Percentiles rank a stretch among this genome's conserved stretches.
phyloP scores from a whole-genome alignment of 2,888 invertebrate species.

The Polylopha cassiicola region DNA sequence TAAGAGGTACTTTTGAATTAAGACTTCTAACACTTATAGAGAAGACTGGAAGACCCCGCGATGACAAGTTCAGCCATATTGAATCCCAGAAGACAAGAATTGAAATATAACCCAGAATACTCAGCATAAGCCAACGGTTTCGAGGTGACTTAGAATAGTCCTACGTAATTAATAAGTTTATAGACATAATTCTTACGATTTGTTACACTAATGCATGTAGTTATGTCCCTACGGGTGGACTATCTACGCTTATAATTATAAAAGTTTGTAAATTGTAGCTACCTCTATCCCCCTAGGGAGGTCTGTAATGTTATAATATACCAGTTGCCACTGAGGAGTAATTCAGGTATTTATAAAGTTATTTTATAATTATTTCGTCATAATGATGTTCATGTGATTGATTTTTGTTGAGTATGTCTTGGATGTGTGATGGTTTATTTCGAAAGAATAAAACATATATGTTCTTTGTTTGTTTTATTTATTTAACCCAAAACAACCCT shows the following conservation, averaged over 20 bases:
- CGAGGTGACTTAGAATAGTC: conserved; percentile 71
- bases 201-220: conserved; percentile 56
- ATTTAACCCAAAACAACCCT: too few relatives aligned
- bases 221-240: conserved; percentile 42
- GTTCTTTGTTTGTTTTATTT: conserved; percentile 29
- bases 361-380: conserved; percentile 47
- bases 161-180: conserved; percentile 43
- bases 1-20: conserved; percentile 72
- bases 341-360: conserved; percentile 73
- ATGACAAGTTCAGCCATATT: conserved; percentile 22
- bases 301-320: conserved; percentile 58
- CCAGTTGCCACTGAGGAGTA: conserved; percentile 68
- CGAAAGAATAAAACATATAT: conserved; percentile 43
- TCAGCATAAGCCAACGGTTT: conserved; percentile 38
- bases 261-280: conserved; percentile 60
- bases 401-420: conserved; percentile 46
- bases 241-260: conserved; percentile 47
- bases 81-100: conserved; percentile 36
- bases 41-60: conserved; percentile 1
- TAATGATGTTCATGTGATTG: conserved; percentile 51
- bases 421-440: conserved; percentile 54
- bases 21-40: conserved; percentile 28
- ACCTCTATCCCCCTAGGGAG: conserved; percentile 57
- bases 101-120: conserved; percentile 30
- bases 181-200: conserved; percentile 39